Evolutionary conservation across 2,113 vertebrate species (phyloP).

Genomic region (Gulo gulo): DNA sequence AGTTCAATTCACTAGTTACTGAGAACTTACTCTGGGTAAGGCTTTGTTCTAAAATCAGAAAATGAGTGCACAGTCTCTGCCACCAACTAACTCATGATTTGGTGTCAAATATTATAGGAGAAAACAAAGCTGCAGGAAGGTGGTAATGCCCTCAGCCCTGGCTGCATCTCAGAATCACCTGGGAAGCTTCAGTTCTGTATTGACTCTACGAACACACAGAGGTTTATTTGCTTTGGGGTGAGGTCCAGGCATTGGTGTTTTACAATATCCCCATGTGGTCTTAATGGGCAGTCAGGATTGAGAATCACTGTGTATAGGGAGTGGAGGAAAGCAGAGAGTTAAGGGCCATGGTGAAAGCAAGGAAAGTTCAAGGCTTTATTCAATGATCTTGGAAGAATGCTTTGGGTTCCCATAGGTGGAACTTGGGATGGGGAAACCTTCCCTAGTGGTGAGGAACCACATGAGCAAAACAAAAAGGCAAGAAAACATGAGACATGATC

Average conservation of each 20-base stretch:
- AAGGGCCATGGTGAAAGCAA: not conserved
- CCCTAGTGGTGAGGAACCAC: not conserved
- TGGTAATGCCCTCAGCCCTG: not conserved
- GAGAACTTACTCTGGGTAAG: not conserved
- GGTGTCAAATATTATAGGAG: not conserved
- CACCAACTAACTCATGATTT: not conserved
- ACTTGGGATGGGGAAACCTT: not conserved
- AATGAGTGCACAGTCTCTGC: not conserved
- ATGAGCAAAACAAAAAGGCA: not conserved
- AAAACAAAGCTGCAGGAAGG: not conserved
- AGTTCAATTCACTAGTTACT: not conserved
- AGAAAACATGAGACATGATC: not conserved
- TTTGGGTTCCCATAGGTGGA: not conserved
- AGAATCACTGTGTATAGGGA: not conserved
- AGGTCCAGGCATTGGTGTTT: not conserved
- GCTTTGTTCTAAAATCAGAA: not conserved
- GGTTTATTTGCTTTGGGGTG: not conserved
- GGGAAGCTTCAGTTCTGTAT: not conserved
- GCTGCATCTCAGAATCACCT: not conserved
- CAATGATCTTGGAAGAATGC: not conserved
- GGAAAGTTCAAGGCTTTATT: not conserved
- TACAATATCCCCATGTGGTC: not conserved
- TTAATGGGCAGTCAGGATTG: not conserved
- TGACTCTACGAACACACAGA: not conserved
- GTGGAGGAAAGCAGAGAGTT: not conserved